Evolutionary conservation across 2,888 invertebrate genomes (phyloP).

Genomic region (Coelopa pilipes): DNA sequence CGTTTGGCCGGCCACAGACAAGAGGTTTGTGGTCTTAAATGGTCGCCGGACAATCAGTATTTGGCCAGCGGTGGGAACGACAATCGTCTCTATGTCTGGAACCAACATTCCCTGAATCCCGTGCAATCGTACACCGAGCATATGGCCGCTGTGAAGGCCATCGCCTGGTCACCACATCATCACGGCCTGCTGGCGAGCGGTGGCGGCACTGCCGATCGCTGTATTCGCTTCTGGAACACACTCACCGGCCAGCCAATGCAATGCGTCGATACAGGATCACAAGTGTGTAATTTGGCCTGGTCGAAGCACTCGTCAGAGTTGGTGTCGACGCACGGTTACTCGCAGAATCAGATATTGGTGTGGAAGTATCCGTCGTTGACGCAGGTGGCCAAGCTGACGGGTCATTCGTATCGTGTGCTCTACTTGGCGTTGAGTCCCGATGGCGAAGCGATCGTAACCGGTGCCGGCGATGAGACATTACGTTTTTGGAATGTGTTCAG

Average conservation of each 20-base stretch:
- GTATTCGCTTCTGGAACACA: slow-evolving; percentile 98
- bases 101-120: slow-evolving; percentile 84
- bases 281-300: slow-evolving; percentile 99
- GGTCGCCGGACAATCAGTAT: slow-evolving; percentile 98
- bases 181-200: slow-evolving; percentile 96
- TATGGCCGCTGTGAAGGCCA: slow-evolving; percentile 97
- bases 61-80: slow-evolving; percentile 99
- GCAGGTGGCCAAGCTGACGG: slow-evolving; percentile 96
- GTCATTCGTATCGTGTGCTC: slow-evolving; percentile 94
- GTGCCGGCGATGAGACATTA: slow-evolving; percentile 97
- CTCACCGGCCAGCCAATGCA: slow-evolving; percentile 98
- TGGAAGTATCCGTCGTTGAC: slow-evolving; percentile 99
- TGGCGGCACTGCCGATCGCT: slow-evolving; percentile 98
- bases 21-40: slow-evolving; percentile 97
- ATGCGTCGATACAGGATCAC: slow-evolving; percentile 96
- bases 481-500: slow-evolving; percentile 99
- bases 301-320: slow-evolving; percentile 98
- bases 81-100: slow-evolving; percentile 71
- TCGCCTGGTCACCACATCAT: slow-evolving; percentile 99
- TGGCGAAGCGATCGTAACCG: slow-evolving; percentile 98
- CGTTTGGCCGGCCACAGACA: slow-evolving; percentile 92
- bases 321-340: slow-evolving; percentile 98
- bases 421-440: slow-evolving; percentile 97
- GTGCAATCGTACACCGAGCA: slow-evolving; percentile 96
- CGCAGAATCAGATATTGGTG: slow-evolving; percentile 97